These are phyloP conservation scores for Hypothenemus hampei DNA, from an alignment of 1,140 invertebrate species.

Conservation along the genomic window DNA sequence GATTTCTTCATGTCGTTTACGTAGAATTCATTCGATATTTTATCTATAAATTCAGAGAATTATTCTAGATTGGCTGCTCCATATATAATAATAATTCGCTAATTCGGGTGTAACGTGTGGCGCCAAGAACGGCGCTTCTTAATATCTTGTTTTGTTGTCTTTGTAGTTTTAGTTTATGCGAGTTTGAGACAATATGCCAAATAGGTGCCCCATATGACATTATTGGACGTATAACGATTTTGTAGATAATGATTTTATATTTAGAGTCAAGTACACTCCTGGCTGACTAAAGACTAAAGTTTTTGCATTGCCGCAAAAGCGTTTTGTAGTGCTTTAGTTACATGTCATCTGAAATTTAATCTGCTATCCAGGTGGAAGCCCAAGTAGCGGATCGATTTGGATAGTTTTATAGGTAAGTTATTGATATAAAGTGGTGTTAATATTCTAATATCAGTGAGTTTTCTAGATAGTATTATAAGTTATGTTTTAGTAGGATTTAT, in stretches of 20 bases:
- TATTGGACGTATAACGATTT: neutral
- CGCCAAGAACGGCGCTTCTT: neutral
- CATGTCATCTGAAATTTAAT: neutral
- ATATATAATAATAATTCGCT: too few species aligned
- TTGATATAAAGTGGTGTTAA: too few species aligned
- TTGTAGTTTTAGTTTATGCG: neutral
- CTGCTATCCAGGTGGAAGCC: neutral
- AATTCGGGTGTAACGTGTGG: too few species aligned
- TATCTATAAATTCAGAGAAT: too few species aligned
- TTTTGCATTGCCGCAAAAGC: neutral
- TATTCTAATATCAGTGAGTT: neutral
- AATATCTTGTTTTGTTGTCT: neutral
- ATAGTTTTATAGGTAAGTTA: too few species aligned
- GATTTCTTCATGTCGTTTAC: neutral
- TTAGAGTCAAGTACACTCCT: neutral
- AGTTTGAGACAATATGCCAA: neutral
- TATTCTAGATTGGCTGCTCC: neutral
- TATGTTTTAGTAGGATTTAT: constrained; percentile 13
- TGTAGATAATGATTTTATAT: neutral
- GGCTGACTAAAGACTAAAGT: neutral
- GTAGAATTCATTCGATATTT: neutral
- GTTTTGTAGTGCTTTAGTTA: neutral
- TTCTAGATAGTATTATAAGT: neutral
- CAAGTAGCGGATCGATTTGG: neutral
- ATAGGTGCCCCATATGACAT: neutral